These are phyloP conservation scores for Megastigmus dorsalis DNA, from an alignment of 2,888 invertebrate species.

Conservation along the genomic window DNA sequence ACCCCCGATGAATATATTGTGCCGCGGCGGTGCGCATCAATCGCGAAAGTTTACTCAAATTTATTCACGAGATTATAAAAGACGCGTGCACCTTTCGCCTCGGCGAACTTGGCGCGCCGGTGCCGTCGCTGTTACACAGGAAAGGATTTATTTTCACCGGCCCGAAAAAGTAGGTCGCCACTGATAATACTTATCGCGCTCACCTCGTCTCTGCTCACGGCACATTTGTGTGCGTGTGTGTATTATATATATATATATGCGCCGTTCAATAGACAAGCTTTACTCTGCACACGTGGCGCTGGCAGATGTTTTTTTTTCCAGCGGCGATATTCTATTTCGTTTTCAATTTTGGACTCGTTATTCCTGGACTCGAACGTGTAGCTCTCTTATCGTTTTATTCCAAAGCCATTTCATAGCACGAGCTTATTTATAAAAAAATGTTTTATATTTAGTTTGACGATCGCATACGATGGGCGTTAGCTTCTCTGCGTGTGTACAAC, in stretches of 20 bases:
- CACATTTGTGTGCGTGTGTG: background rate
- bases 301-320: background rate
- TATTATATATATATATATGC: too few relatives aligned
- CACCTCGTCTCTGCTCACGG: too few relatives aligned
- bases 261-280: background rate
- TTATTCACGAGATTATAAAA: constrained; percentile 29
- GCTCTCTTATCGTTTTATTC: too few relatives aligned
- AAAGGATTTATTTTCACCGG: constrained; percentile 27
- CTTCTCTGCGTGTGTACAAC: too few relatives aligned
- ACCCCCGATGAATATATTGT: too few relatives aligned
- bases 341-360: background rate
- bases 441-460: too few relatives aligned
- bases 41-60: constrained; percentile 22
- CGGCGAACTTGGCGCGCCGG: too few relatives aligned
- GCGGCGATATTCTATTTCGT: background rate
- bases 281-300: background rate
- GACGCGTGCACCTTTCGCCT: background rate
- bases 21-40: too few relatives aligned
- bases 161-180: constrained; percentile 38
- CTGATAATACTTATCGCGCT: constrained; percentile 43
- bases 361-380: too few relatives aligned
- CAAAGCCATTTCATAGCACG: too few relatives aligned
- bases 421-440: too few relatives aligned
- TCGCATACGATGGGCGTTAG: too few relatives aligned
- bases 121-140: background rate